phyloP scores from a whole-genome alignment of 2,797 vertebrate genomes.

The Pseudopleuronectes americanus region DNA sequence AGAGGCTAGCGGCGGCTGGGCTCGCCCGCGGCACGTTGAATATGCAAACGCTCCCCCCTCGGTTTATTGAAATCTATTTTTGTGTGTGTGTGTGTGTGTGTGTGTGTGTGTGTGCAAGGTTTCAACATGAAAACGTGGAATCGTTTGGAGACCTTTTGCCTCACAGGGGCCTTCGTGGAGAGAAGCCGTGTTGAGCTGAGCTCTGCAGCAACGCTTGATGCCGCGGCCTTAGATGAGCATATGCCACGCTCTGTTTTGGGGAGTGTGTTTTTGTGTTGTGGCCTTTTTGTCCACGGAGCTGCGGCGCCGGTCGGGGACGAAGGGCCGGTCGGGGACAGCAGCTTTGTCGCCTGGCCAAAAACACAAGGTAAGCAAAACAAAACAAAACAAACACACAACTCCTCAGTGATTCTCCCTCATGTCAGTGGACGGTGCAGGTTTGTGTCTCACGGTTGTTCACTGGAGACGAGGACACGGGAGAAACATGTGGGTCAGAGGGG shows the following conservation, averaged over 20 bases:
- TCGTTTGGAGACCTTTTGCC: conserved; percentile 86
- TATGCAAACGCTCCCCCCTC: conserved; percentile 84
- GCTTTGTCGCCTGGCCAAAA: no score
- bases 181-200: conserved; percentile 66
- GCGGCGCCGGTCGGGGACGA: conserved; percentile 1
- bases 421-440: no score
- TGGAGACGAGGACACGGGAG: conserved; percentile 15
- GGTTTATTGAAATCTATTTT: neutral
- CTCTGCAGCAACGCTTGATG: conserved; percentile 67
- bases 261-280: conserved; percentile 41
- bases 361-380: conserved; percentile 48
- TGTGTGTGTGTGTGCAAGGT: conserved; percentile 38
- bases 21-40: conserved; percentile 87
- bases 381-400: no score
- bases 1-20: conserved; percentile 80
- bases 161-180: conserved; percentile 62
- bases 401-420: no score
- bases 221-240: conserved; percentile 73
- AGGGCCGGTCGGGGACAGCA: conserved; percentile 51
- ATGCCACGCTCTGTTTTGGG: conserved; percentile 71
- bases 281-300: conserved; percentile 41
- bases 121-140: conserved; percentile 80
- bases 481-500: conserved; percentile 23
- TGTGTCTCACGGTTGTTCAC: neutral
- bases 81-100: conserved; percentile 9